Evolutionary conservation across 2,797 vertebrate genomes (phyloP), one percentile per base, ranked within the genome.

Genomic region (Tenualosa thibaudeaui): DNA sequence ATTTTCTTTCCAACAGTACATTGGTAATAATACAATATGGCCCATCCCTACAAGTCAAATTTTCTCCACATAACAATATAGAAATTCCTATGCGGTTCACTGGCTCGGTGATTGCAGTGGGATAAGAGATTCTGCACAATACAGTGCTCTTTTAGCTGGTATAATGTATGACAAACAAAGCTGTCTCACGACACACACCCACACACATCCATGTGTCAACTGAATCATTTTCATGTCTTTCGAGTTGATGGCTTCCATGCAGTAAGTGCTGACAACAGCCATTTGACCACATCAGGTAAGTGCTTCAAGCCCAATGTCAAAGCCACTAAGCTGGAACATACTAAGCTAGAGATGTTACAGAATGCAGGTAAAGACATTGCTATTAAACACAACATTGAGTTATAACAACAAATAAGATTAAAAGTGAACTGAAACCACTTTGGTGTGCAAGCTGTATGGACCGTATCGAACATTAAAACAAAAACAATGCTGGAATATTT

Each of bases 211-310:
- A 51, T 3, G 78, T 81, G 49, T 82, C 62, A 65, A 71, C 49
- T 24, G 71, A 78, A 78, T 78, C 71, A 78, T 78, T 78, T 78
- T 78, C 71, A 46, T 46, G 71, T 78, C 71, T 78, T 22, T 37
- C 6, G 17, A 22, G 37, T 46, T 46, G 71, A 78, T 78, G 71
- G 40, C 37, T 78, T 78, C 40, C 15, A 7, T 46, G 71, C 71
- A 46, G 71, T 46, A 78, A 78, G 19, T 6, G 40, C 37, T 46
- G 71, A 40, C 15, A 62, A 24, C 58, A 62, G n/a, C n/a, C 22
- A 24, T 62, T 62, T 62, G 19, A 37, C 51, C 51, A 82, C 71
- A 78, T 78, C 71, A 78, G 71, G 71, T 46, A 46, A 78, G 71
- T 43, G 71, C 71, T 78, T 78, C 37, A 46, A 75, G 15, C 17